Evolutionary conservation across 1,140 invertebrate species (phyloP).

Genomic region (Halyomorpha halys): DNA sequence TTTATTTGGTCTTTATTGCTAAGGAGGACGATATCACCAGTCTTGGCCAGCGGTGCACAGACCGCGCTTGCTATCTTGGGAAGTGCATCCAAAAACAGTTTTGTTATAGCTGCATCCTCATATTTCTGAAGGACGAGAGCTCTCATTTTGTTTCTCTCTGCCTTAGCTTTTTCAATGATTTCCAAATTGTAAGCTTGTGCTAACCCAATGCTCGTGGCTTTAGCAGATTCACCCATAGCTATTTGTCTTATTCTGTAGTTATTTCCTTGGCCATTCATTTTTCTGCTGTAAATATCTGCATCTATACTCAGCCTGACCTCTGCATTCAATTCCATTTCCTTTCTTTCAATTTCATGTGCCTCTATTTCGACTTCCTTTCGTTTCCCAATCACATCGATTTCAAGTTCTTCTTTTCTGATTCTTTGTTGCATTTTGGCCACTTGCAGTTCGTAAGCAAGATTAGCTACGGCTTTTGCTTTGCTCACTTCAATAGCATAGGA

Average conservation of each 20-base stretch:
- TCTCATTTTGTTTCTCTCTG: neutral
- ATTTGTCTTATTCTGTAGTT: neutral
- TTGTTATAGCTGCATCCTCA: neutral
- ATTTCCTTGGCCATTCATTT: conserved; percentile 10
- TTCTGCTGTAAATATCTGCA: conserved; percentile 2
- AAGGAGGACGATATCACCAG: neutral
- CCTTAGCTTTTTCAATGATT: conserved; percentile 4
- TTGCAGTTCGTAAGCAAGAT: conserved; percentile 12
- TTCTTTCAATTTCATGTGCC: neutral
- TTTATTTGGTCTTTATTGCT: neutral
- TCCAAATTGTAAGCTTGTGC: conserved; percentile 1
- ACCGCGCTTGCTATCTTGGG: neutral
- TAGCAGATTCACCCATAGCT: neutral
- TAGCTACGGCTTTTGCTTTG: conserved; percentile 34
- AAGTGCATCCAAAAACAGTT: neutral
- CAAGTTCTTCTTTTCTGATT: neutral
- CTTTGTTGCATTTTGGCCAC: neutral
- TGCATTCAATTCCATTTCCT: conserved; percentile 6
- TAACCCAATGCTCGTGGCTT: neutral
- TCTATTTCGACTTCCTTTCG: conserved; percentile 9
- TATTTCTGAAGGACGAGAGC: neutral
- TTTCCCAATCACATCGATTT: conserved; percentile 9
- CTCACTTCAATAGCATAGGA: neutral
- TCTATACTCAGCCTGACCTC: neutral
- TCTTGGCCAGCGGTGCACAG: neutral